A percentile compares a stretch with the other conserved stretches of the same genome.
These are phyloP conservation scores for Pterois miles DNA, from an alignment of 2,797 vertebrate genomes.

Conservation along the genomic window DNA sequence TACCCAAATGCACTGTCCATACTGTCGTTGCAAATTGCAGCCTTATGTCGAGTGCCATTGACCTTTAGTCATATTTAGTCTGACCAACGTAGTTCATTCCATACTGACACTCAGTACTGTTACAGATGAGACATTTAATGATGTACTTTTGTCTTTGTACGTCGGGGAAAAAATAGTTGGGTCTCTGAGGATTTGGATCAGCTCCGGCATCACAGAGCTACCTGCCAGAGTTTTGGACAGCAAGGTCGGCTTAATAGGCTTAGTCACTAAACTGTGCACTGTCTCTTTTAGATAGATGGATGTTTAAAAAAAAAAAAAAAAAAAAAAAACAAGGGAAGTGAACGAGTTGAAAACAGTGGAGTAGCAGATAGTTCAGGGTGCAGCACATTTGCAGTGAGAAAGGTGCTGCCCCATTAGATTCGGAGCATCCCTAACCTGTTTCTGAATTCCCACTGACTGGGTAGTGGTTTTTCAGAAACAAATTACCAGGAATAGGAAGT, in stretches of 20 bases:
- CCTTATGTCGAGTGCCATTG: neutral
- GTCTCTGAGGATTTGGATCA: conserved; percentile 8
- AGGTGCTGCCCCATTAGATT: neutral
- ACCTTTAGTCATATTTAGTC: conserved; percentile 7
- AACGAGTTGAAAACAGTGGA: neutral
- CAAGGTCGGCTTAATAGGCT: neutral
- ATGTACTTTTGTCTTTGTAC: conserved; percentile 1
- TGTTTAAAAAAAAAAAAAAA: too few species aligned
- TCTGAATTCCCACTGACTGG: neutral
- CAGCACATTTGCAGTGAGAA: neutral
- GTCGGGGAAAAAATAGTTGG: neutral
- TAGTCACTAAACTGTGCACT: conserved; percentile 8
- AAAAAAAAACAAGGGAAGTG: neutral
- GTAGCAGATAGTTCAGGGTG: neutral
- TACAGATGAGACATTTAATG: conserved; percentile 1
- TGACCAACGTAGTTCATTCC: neutral
- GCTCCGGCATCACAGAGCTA: conserved; percentile 1
- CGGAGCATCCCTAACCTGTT: neutral
- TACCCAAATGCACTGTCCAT: neutral
- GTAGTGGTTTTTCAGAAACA: neutral
- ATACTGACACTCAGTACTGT: neutral
- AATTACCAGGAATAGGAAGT: neutral
- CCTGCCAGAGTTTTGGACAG: conserved; percentile 9
- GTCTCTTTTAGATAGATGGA: neutral
- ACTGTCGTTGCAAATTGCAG: neutral